Conservation (phyloP, 2,797 vertebrate genomes). For the Momotus momota region DNA sequence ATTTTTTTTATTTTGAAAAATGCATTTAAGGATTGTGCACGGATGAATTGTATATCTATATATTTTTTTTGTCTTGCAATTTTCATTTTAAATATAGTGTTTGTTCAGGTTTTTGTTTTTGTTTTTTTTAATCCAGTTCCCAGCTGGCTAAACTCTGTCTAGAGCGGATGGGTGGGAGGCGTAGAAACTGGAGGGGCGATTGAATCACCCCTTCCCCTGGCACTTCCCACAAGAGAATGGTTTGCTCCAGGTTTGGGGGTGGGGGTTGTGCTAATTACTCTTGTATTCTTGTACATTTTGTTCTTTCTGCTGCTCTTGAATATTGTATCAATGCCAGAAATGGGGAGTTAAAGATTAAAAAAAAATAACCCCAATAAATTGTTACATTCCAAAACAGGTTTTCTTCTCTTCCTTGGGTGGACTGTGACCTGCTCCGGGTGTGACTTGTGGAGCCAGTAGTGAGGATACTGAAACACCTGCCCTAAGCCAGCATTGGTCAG, state of each 20-base stretch:
- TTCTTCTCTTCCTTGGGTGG: not conserved
- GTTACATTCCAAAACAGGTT: conserved; percentile 79
- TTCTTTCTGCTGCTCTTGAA: conserved; percentile 84
- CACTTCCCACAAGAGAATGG: conserved; percentile 29
- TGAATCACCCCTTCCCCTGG: conserved; percentile 30
- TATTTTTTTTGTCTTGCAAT: conserved; percentile 71
- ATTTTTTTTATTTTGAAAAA: conserved; percentile 74
- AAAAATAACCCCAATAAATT: conserved; percentile 80
- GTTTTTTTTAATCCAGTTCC: conserved; percentile 79
- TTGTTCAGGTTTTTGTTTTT: conserved; percentile 52
- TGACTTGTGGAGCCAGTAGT: not conserved
- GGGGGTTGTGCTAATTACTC: conserved; percentile 79
- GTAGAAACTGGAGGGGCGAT: not conserved
- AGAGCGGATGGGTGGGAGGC: conserved; percentile 56
- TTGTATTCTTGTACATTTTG: conserved; percentile 81
- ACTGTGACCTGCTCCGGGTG: not conserved
- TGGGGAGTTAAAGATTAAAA: conserved; percentile 69
- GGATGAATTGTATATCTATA: conserved; percentile 81
- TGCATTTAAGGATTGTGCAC: conserved; percentile 80
- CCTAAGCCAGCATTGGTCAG: not conserved
- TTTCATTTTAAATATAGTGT: conserved; percentile 81
- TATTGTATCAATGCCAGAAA: conserved; percentile 85
- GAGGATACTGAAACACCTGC: not conserved
- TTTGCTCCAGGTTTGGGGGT: conserved; percentile 74
- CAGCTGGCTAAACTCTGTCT: conserved; percentile 82